Conservation (phyloP, 2,113 vertebrate genomes). For the Leptodactylus fuscus region DNA sequence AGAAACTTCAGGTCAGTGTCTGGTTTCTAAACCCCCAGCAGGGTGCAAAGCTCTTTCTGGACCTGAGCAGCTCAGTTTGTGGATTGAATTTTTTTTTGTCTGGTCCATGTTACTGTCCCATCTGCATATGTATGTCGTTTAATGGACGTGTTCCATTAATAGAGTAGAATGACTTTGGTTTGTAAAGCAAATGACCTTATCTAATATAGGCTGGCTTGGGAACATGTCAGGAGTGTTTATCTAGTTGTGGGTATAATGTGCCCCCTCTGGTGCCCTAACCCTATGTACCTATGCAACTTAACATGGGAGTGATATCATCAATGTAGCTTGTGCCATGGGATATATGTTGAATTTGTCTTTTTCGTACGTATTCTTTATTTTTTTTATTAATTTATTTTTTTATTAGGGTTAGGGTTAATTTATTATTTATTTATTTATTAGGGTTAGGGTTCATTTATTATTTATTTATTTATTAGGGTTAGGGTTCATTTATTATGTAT, state of each 20-base stretch:
- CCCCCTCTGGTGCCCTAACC: neutral
- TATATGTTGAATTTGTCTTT: no score
- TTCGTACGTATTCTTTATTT: neutral
- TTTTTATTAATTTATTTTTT: no score
- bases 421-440: no score
- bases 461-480: no score
- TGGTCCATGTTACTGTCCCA: neutral
- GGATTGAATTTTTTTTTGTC: constrained; percentile 32
- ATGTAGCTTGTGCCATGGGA: no score
- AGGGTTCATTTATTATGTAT: no score
- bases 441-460: no score
- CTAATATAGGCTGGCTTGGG: neutral
- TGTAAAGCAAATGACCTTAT: constrained; percentile 3
- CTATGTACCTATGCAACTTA: neutral
- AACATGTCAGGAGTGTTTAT: neutral
- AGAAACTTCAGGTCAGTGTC: constrained; percentile 45
- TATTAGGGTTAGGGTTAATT: no score
- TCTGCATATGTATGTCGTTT: constrained; percentile 38
- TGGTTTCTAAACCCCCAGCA: constrained; percentile 52
- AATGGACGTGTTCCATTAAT: neutral
- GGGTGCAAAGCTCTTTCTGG: constrained; percentile 8
- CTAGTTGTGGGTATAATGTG: neutral
- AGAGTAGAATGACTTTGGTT: neutral
- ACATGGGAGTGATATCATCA: no score
- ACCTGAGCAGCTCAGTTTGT: constrained; percentile 13